Evolutionary conservation across 2,113 vertebrate genomes (phyloP), one percentile per base, ranked within the genome.

Genomic region (Scopus umbretta): DNA sequence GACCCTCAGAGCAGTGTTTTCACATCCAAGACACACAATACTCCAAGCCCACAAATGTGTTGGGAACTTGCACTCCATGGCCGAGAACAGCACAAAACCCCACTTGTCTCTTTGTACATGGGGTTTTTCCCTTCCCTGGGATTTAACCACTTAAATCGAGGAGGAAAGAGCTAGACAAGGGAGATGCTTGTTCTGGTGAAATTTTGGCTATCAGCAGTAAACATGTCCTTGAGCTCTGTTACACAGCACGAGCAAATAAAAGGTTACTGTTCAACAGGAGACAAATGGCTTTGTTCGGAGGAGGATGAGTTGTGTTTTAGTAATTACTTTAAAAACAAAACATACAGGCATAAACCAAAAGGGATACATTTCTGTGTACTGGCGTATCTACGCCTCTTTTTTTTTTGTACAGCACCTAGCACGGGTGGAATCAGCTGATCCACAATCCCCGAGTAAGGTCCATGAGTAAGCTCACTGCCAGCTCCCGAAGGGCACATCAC

Each of bases 261-360:
- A 90, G 90, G 88, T 94, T 94, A 97, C 96, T 95, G 92, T 92
- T 95, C 96, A 94, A 94, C 71, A 29, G 75, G 80, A 94, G 80
- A 95, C 91, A 95, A 96, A 96, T 62, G 90, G 76, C 94, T 96
- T 94, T 86, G 66, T 85, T 74, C 3, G 0, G 58, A 73, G 53
- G 36, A 82, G 50, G 75, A 94, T 2, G 3, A 85, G 55, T 13
- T 11, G 45, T 58, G 79, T 12, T 88, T 90, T 38, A 74, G 72
- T 74, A 66, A 90, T 67, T 80, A 76, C 75, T 90, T 62, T 70
- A 74, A 80, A 93, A 92, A 49, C 63, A 93, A 93, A 85, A 76
- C 67, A 71, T 25, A 38, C 25, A 65, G 19, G 49, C 58, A 80
- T 38, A 87, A 86, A 72, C 43, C 58, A 43, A 66, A 80, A 88